Evolutionary conservation across 2,113 vertebrate genomes (phyloP).

Genomic region (Calyptomena viridis): DNA sequence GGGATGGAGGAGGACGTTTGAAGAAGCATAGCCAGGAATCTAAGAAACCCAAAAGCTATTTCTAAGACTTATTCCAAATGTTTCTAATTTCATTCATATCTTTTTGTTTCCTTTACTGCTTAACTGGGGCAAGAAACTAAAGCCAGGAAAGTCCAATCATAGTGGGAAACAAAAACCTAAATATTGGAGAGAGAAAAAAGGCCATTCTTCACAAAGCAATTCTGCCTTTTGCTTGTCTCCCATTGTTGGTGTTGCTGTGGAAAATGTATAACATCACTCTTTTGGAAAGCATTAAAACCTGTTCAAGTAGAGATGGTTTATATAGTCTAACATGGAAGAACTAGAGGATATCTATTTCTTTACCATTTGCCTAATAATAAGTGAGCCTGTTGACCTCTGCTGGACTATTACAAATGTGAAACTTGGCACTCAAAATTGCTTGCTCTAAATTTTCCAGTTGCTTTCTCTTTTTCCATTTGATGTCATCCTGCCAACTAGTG

Average conservation of each 20-base stretch:
- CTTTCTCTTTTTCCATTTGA: constrained; percentile 75
- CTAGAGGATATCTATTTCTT: constrained; percentile 68
- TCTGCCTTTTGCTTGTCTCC: constrained; percentile 61
- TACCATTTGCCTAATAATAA: constrained; percentile 70
- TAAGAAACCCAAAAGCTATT: constrained; percentile 63
- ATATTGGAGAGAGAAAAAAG: constrained; percentile 70
- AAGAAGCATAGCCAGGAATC: constrained; percentile 35
- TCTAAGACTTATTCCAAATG: constrained; percentile 57
- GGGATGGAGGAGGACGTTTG: neutral
- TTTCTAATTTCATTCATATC: constrained; percentile 76
- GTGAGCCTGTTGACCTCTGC: constrained; percentile 76
- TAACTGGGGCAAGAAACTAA: constrained; percentile 71
- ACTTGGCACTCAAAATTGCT: constrained; percentile 82
- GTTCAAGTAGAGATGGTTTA: constrained; percentile 47
- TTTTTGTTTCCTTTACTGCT: constrained; percentile 75
- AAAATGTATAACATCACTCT: constrained; percentile 62
- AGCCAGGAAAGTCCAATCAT: constrained; percentile 73
- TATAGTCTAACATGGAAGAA: constrained; percentile 58
- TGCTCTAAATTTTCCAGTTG: constrained; percentile 84
- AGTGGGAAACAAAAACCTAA: constrained; percentile 73
- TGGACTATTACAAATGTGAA: constrained; percentile 80
- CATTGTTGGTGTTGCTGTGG: constrained; percentile 56
- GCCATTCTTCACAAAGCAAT: constrained; percentile 10
- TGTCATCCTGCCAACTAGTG: constrained; percentile 79
- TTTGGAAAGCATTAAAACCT: constrained; percentile 37